These are phyloP conservation scores for Bombus huntii DNA, from an alignment of 1,140 invertebrate species.

Conservation along the genomic window DNA sequence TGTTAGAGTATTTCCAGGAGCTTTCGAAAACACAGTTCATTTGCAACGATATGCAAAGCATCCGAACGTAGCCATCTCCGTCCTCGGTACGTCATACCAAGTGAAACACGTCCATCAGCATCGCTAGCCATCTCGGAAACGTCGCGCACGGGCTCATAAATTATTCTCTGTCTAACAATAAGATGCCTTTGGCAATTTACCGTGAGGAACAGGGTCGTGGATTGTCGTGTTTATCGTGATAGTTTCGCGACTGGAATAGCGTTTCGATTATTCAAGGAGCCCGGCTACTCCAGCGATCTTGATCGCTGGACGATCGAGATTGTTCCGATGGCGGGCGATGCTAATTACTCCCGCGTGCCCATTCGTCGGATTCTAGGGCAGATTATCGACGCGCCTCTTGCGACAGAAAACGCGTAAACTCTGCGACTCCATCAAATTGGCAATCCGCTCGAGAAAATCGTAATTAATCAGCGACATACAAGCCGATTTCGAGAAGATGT, in stretches of 20 bases:
- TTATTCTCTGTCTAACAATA: constrained; percentile 24
- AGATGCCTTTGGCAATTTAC: constrained; percentile 10
- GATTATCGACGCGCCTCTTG: neutral
- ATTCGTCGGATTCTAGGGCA: constrained; percentile 19
- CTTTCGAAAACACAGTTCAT: neutral
- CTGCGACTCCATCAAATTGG: neutral
- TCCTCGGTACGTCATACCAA: neutral
- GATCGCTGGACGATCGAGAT: constrained; percentile 1
- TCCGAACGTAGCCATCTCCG: neutral
- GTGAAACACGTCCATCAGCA: neutral
- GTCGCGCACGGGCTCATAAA: constrained; percentile 1
- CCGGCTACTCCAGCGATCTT: neutral
- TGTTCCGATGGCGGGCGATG: constrained; percentile 6
- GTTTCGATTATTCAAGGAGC: constrained; percentile 39
- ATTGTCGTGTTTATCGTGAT: constrained; percentile 21
- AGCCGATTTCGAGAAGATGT: too few relatives aligned
- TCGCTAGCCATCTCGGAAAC: neutral
- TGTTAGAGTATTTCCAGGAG: neutral
- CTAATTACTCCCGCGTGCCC: constrained; percentile 31
- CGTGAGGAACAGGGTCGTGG: neutral
- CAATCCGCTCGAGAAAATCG: neutral
- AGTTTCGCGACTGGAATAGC: constrained; percentile 12
- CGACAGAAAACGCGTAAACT: neutral
- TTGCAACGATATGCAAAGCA: neutral
- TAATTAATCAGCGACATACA: neutral